Percentiles rank a stretch among this genome's conserved stretches.
These are phyloP conservation scores for Nycteola revayana DNA, from an alignment of 2,888 invertebrate genomes.

Conservation along the genomic window DNA sequence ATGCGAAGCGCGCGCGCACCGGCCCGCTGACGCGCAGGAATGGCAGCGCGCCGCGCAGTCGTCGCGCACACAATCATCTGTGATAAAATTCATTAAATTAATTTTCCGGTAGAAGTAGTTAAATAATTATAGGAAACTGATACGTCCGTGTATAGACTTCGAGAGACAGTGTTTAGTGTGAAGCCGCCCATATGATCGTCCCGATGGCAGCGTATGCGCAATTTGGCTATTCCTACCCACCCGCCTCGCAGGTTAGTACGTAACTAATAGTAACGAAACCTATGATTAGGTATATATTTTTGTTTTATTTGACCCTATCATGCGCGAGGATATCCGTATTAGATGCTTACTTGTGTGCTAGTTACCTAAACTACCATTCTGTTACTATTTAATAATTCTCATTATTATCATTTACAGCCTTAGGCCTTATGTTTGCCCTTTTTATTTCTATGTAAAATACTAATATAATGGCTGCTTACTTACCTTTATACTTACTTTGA, in stretches of 20 bases:
- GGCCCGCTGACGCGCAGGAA: conserved; percentile 70
- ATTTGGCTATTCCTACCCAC: conserved; percentile 95
- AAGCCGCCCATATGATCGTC: conserved; percentile 81
- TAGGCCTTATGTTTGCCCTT: too few relatives aligned
- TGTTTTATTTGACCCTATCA: too few relatives aligned
- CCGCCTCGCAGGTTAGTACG: conserved; percentile 95
- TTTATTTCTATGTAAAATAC: too few relatives aligned
- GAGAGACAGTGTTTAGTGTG: conserved; percentile 78
- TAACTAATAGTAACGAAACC: too few relatives aligned
- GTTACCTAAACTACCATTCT: too few relatives aligned
- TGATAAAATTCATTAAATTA: conserved; percentile 68
- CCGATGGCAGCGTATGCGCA: conserved; percentile 92
- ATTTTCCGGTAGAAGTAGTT: conserved; percentile 52
- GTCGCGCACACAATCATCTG: conserved; percentile 72
- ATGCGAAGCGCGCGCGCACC: conserved; percentile 71
- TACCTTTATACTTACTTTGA: too few relatives aligned
- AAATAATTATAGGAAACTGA: conserved; percentile 54
- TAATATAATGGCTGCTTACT: too few relatives aligned
- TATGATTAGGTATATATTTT: too few relatives aligned
- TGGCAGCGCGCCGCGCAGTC: conserved; percentile 75
- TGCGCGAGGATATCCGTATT: too few relatives aligned
- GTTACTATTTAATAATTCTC: too few relatives aligned
- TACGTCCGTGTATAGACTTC: conserved; percentile 74
- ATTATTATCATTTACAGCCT: too few relatives aligned
- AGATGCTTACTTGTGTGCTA: too few relatives aligned